Base-by-base conservation (phyloP, 2,113 vertebrate species). In the Siniperca knerii region DNA sequence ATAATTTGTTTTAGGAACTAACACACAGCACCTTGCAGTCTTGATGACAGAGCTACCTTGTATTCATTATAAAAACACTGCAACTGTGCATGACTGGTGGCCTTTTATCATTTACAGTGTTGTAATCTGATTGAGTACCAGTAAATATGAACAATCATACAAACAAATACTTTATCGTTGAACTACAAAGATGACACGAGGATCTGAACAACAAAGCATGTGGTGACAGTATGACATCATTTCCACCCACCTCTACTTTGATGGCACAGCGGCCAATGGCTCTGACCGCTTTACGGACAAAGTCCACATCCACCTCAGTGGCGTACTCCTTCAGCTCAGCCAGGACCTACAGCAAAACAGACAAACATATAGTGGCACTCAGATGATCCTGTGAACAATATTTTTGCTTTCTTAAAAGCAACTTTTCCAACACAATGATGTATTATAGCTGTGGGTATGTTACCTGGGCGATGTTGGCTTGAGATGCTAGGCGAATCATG, bases 211-310 rank as follows among this genome's bases (percentile, higher is more conserved):
- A 67, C 46, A 58, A 71, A 73, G 1, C 25, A 68, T 61, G 6
- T 21, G 16, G 44, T 4, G 8, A 74, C 48, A 40, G 12, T 13
- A 35, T 46, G 71, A 37, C 44, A 73, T 79, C 23, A 82, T 77
- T 20, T 91, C 50, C 67, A 74, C 95, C 94, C 89, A 99, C 98
- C 97, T 99, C 98, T 70, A 99, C 98, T 95, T 99, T 99, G 94
- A 99, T 99, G 93, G 98, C 98, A 33, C 98, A 99, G 90, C 98
- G 97, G 76, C 98, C 98, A 2, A 99, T 99, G 90, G 98, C 98
- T 50, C 98, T 94, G 74, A 99, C 98, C 0, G 98, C 98, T 92
- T 99, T 99, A 80, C 98, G 96, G 0, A 99, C 98, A 18, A 99
- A 99, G 94, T 99, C 98, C 90, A 99, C 98, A 0, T 99, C 98